Base-by-base conservation (phyloP, 1,140 invertebrate genomes). In the Drosophila nigromelanica region DNA sequence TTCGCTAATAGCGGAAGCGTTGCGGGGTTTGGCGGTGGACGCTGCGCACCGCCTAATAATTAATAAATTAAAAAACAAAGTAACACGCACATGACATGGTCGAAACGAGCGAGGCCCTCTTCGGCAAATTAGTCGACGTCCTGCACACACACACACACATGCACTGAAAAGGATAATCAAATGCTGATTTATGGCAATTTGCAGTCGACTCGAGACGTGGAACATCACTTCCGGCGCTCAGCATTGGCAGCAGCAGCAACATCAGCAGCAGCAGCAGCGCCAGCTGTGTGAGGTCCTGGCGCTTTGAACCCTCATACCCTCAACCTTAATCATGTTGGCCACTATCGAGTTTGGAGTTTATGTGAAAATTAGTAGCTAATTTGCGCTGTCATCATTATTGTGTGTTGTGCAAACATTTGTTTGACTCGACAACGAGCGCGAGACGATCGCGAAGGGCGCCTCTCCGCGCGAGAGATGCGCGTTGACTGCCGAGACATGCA, bases 301-400 rank as follows among this genome's bases (percentile, higher is more conserved):
- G 78, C 76, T 80, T 8, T 35, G 33, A 35, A 35, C 33, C 15
- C 48, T 68, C 63, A 72, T 55, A 64, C 69, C 60, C 59, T 18
- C n/a, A 11, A 42, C 42, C 33, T 42, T 37, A 50, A 27, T 24
- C 47, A 35, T 59, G 18, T 39, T 11, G 18, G n/a, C 12, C 14
- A 43, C 7, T 12, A 30, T 27, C 27, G 27, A 33, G 50, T n/a
- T 40, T 33, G 61, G 55, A 37, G 69, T 51, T 59, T 67, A 61
- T 80, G 83, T 89, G 73, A 83, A 89, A 89, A 89, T 89, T 89
- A 89, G 83, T 89, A 89, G 83, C 83, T 89, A 89, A 89, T 89
- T 89, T 89, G 83, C 69, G 76, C 72, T 89, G 83, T 89, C 83
- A 89, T 89, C 83, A 89, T 89, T 89, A 89, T 89, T 63, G 79